Evolutionary conservation across 2,888 invertebrate genomes (phyloP), one percentile per base, ranked within the genome.

Genomic region (Drosophila peninsularis): DNA sequence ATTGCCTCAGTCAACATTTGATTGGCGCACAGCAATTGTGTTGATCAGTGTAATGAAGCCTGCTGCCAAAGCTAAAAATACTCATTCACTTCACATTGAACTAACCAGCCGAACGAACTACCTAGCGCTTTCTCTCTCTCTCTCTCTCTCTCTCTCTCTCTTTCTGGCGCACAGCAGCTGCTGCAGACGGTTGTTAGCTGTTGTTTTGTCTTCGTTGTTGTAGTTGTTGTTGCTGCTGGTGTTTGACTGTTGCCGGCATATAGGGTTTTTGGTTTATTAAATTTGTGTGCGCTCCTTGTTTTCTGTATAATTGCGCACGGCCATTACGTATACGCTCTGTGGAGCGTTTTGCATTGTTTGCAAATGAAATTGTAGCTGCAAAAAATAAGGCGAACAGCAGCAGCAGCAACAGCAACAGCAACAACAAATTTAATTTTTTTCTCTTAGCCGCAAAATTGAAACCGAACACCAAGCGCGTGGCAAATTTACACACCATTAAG

Each of bases 401-500:
- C 63, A 74, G 47, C 14, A 42, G 9, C 37, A 17, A 14, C 13
- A 42, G 9, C 37, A 17, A 14, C 13, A 14, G 7, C 21, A 44
- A 14, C 14, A 45, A 45, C n/a, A 45, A 80, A 88, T 86, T 80
- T 75, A 88, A 83, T 88, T 84, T 84, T 86, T 86, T 83, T 88
- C 75, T 73, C 71, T 56, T 62, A 83, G 89, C 83, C 83, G 66
- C 83, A 84, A 84, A 89, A 84, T 81, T 87, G 89, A 87, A 89
- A 80, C 73, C 80, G 69, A 84, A 73, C 78, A 73, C n/a, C 61
- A 19, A 78, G 73, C 74, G 84, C 66, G 72, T 75, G 70, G 85
- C 78, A 90, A 82, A 91, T 90, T 90, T 91, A 90, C 90, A 90
- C 90, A 83, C 90, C 90, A 91, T 90, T 91, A 90, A 90, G 90